Conservation (phyloP, 2,797 vertebrate genomes). For the Chaetophractus vellerosus region DNA sequence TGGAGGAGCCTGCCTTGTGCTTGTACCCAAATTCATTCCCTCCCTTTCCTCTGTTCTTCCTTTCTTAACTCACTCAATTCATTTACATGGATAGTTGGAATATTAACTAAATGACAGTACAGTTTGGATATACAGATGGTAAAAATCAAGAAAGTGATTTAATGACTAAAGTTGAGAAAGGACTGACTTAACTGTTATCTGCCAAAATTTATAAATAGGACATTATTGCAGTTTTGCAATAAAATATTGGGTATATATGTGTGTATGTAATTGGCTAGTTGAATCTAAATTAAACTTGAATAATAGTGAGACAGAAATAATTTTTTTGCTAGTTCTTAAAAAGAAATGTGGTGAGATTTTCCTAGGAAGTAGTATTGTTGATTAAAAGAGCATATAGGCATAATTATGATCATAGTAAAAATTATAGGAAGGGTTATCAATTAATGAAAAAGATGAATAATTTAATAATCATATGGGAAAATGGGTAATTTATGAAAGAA, state of each 20-base stretch:
- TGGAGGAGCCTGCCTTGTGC: neutral
- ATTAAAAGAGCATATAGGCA: neutral
- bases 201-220: neutral
- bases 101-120: neutral
- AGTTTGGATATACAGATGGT: neutral
- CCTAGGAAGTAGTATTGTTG: neutral
- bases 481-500: neutral
- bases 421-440: neutral
- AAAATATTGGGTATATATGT: neutral
- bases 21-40: neutral
- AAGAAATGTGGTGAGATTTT: neutral
- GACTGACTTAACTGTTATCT: neutral
- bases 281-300: conserved; percentile 18
- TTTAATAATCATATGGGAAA: conserved; percentile 6
- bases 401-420: neutral
- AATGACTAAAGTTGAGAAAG: conserved; percentile 27
- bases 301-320: neutral
- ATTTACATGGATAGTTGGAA: conserved; percentile 31
- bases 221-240: neutral
- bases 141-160: neutral
- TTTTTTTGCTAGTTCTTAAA: conserved; percentile 44
- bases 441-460: conserved; percentile 1
- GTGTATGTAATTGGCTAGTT: neutral
- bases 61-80: neutral
- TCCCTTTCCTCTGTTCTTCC: neutral